These are phyloP conservation scores for Calephelis nemesis DNA, from an alignment of 1,140 invertebrate genomes.

Conservation along the genomic window DNA sequence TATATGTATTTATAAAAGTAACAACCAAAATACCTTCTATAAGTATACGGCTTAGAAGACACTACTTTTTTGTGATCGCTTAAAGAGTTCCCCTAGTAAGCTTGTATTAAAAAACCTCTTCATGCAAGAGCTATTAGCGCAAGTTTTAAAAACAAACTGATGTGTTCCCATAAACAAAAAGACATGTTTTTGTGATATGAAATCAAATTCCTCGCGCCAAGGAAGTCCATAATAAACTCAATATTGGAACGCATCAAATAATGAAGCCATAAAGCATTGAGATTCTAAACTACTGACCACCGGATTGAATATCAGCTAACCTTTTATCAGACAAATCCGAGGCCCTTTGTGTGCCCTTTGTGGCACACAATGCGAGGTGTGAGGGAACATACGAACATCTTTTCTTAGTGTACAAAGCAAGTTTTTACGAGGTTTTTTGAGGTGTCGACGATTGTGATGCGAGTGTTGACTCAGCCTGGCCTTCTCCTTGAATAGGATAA, in stretches of 20 bases:
- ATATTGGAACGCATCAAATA: slow-evolving; percentile 9
- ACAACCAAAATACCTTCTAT: no score
- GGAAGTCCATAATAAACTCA: slow-evolving; percentile 4
- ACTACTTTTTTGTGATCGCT: no score
- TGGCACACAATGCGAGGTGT: slow-evolving; percentile 32
- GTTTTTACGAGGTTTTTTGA: slow-evolving; percentile 30
- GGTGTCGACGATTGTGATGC: slow-evolving; percentile 26
- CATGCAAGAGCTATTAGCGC: no score
- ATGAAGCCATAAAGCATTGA: neutral
- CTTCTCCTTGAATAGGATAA: slow-evolving; percentile 18
- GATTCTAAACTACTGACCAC: slow-evolving; percentile 26
- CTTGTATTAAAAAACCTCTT: no score
- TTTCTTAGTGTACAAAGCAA: slow-evolving; percentile 32
- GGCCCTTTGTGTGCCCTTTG: slow-evolving; percentile 27
- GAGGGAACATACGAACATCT: slow-evolving; percentile 27
- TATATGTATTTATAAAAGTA: no score
- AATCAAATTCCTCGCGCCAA: slow-evolving; percentile 4
- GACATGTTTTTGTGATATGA: neutral
- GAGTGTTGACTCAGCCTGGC: slow-evolving; percentile 26
- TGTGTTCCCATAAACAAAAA: no score
- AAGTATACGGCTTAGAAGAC: no score
- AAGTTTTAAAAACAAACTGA: no score
- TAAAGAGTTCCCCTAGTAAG: no score
- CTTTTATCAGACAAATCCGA: slow-evolving; percentile 34
- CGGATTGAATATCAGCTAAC: slow-evolving; percentile 32